These are phyloP conservation scores for Zoanthus solanderi DNA, from an alignment of 92 coral and sea anemone genomes.

Conservation along the genomic window DNA sequence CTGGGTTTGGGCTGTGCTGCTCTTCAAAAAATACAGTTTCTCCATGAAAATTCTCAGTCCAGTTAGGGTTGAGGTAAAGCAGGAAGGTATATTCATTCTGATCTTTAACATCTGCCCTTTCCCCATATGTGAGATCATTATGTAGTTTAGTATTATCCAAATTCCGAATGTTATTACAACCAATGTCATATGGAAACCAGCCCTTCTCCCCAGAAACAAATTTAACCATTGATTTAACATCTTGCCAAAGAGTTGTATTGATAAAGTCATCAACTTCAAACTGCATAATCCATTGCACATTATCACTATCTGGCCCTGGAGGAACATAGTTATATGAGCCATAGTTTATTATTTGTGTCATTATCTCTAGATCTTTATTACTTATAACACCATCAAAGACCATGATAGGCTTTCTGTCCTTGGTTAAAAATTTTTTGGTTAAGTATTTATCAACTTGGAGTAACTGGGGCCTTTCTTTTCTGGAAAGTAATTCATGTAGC, in stretches of 20 bases:
- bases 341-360: conserved; percentile 51
- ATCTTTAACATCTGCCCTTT: not conserved
- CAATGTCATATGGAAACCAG: conserved; percentile 84
- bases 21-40: conserved; percentile 83
- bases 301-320: conserved; percentile 68
- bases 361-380: conserved; percentile 51
- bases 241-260: conserved; percentile 69
- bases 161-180: conserved; percentile 81
- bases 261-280: conserved; percentile 74
- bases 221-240: conserved; percentile 56
- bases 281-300: conserved; percentile 84
- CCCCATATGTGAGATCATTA: conserved; percentile 63
- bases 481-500: conserved; percentile 13
- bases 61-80: conserved; percentile 80
- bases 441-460: conserved; percentile 56
- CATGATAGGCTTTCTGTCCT: conserved; percentile 64
- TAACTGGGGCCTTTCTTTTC: not conserved
- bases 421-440: conserved; percentile 68
- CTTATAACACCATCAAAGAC: conserved; percentile 75
- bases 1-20: conserved; percentile 50
- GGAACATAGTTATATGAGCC: conserved; percentile 73
- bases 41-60: conserved; percentile 87
- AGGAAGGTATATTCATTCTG: conserved; percentile 80
- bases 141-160: conserved; percentile 76
- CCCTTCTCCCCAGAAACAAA: conserved; percentile 64